A percentile compares a stretch with the other conserved stretches of the same genome.
Evolutionary conservation across 2,888 invertebrate genomes (phyloP).

Genomic region (Lobophora halterata): DNA sequence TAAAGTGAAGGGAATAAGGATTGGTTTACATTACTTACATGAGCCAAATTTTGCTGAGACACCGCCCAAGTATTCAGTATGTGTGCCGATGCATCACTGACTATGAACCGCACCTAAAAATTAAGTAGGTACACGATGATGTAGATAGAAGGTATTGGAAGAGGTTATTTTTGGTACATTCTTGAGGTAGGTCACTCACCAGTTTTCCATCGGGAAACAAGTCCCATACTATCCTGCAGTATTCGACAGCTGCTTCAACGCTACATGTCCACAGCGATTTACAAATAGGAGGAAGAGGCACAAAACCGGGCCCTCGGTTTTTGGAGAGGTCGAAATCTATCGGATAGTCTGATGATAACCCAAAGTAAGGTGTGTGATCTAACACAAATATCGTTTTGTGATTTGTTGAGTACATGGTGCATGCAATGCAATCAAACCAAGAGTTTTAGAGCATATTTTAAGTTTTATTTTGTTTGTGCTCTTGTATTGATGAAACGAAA

Average conservation of each 20-base stretch:
- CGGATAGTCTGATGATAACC: conserved; percentile 89
- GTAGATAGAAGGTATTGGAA: no score
- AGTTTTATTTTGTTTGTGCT: no score
- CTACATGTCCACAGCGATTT: conserved; percentile 98
- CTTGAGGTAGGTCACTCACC: conserved; percentile 68
- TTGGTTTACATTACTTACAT: conserved; percentile 87
- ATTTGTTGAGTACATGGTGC: conserved; percentile 85
- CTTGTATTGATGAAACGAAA: no score
- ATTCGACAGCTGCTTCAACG: conserved; percentile 97
- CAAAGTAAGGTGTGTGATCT: conserved; percentile 96
- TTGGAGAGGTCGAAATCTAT: conserved; percentile 91
- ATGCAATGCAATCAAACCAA: no score
- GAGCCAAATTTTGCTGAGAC: conserved; percentile 91
- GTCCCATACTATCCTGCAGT: conserved; percentile 98
- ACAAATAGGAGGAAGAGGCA: conserved; percentile 90
- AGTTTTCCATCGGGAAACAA: conserved; percentile 95
- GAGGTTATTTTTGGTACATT: no score
- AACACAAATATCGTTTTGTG: conserved; percentile 98
- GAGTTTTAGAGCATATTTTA: no score
- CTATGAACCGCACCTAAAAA: conserved; percentile 90
- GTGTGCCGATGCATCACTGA: conserved; percentile 92
- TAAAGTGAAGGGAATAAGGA: no score
- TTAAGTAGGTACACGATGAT: no score
- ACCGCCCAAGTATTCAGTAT: conserved; percentile 92
- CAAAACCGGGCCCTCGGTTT: conserved; percentile 84